Base-by-base conservation (phyloP, 2,797 vertebrate genomes). In the Anas flavirostris region DNA sequence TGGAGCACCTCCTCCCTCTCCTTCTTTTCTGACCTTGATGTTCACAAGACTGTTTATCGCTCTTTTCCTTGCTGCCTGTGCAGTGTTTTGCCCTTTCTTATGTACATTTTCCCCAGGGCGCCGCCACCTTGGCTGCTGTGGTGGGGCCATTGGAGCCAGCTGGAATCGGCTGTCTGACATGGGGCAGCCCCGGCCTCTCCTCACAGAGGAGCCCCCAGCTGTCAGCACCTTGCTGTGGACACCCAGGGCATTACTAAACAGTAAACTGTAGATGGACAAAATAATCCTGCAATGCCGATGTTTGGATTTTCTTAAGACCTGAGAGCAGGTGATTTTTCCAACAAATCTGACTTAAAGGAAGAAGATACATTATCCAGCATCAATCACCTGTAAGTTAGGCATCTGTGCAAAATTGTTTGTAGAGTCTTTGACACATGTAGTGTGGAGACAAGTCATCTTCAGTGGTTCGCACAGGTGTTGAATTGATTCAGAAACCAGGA, bases 111-210 rank as follows among this genome's bases (percentile, higher is more conserved):
- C 17, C 39, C 21, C 0, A 3, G 29, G 28, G 10, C 1, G 3
- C 5, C 8, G 1, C 2, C 5, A 5, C 4, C 16, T 7, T 14
- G 16, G 15, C 12, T 19, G 7, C 5, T 7, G 19, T 1, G 4
- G 4, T 22, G 62, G 22, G 60, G 17, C 60, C 28, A 29, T 9
- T 28, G 50, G 50, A 52, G 22, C 64, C 2, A 0, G 21, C 6
- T 82, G 77, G 19, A 80, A 2, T 29, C 0, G 0, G 5, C 29
- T 73, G 37, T 53, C 41, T 0, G 0, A 22, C 19, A 6, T 0
- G 0, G 44, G 22, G 16, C 67, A 56, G 21, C 53, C 7, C 41
- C 2, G 2, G 31, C 52, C 18, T 9, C 2, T 2, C 26, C 52
- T 48, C 33, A 59, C 29, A 41, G 44, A 41, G 8, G 12, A 9